phyloP scores from a whole-genome alignment of 2,888 invertebrate genomes.

The Diachrysia chrysitis region DNA sequence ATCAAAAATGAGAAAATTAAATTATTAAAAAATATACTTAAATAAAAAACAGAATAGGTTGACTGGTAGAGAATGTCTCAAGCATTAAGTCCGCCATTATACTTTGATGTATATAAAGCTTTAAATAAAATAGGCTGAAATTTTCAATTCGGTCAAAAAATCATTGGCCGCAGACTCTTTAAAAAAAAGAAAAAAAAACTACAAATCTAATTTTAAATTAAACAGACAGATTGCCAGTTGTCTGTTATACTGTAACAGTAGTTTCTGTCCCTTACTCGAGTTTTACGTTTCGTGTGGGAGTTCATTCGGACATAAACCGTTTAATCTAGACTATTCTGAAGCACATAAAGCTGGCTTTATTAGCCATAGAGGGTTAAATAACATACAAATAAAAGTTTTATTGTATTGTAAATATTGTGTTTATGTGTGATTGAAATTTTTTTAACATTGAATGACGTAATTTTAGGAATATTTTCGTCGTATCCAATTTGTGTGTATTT shows the following conservation, averaged over 20 bases:
- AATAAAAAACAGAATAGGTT: too few species aligned
- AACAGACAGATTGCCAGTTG: not conserved
- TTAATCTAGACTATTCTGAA: conserved; percentile 7
- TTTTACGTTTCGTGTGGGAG: not conserved
- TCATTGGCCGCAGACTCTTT: too few species aligned
- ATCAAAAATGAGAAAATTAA: too few species aligned
- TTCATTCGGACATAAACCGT: not conserved
- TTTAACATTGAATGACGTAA: not conserved
- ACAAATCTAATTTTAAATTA: not conserved
- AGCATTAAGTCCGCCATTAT: too few species aligned
- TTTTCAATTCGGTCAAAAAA: too few species aligned
- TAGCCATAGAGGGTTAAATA: conserved; percentile 5
- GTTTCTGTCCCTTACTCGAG: not conserved
- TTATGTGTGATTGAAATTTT: not conserved
- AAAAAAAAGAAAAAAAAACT: not conserved
- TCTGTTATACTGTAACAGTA: not conserved
- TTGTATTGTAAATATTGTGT: conserved; percentile 1
- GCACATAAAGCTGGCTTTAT: conserved; percentile 3
- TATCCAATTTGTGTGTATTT: not conserved
- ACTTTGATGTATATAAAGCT: too few species aligned
- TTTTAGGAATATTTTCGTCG: not conserved
- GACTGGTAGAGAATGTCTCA: too few species aligned
- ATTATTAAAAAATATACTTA: too few species aligned
- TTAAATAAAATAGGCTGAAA: too few species aligned
- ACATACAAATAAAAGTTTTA: conserved; percentile 3